phyloP scores from a whole-genome alignment of 2,888 invertebrate species.

The Hirtodrosophila histrioides region DNA sequence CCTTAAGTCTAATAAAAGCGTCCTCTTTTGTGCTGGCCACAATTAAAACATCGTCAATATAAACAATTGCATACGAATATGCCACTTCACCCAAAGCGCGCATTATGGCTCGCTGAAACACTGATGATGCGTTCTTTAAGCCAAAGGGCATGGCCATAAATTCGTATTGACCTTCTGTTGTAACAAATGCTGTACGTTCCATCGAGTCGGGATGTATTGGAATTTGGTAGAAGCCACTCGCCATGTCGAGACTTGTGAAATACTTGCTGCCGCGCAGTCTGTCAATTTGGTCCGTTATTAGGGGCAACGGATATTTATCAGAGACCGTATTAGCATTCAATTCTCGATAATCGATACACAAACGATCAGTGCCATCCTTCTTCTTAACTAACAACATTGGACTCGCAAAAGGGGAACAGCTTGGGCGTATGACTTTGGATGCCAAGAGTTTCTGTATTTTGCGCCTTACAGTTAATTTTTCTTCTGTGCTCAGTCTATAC shows the following conservation, averaged over 20 bases:
- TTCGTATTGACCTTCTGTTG: constrained; percentile 6
- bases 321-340: background rate
- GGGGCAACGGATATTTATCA: constrained; percentile 3
- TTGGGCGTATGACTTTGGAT: constrained; percentile 7
- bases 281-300: constrained; percentile 11
- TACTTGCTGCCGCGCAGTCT: background rate
- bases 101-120: constrained; percentile 14
- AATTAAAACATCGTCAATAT: constrained; percentile 20
- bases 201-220: constrained; percentile 1
- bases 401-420: constrained; percentile 6
- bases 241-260: constrained; percentile 3
- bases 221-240: constrained; percentile 4
- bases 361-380: constrained; percentile 3
- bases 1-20: background rate
- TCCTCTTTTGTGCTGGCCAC: constrained; percentile 9
- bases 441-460: background rate
- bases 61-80: constrained; percentile 10
- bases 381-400: constrained; percentile 7
- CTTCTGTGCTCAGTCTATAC: constrained; percentile 4
- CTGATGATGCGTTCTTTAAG: constrained; percentile 10
- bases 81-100: constrained; percentile 12
- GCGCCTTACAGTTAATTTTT: background rate
- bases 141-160: constrained; percentile 13
- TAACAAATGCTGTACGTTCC: constrained; percentile 4
- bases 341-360: constrained; percentile 1